Evolutionary conservation across 2,888 invertebrate genomes (phyloP), one percentile per base, ranked within the genome.

Genomic region (Malthinus flaveolus): DNA sequence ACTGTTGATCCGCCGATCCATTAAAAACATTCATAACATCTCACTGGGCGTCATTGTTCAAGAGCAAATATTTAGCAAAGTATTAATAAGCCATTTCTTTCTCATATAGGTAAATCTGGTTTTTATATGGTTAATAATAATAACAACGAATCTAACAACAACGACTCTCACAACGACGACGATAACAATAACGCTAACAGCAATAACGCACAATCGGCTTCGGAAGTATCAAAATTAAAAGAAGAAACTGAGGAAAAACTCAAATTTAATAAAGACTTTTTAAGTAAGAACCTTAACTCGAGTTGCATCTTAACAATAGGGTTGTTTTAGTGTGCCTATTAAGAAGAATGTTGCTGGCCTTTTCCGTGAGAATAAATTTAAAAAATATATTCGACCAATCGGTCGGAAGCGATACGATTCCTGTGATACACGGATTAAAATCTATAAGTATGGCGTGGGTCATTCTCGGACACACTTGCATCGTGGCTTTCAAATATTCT

Each of bases 401-500:
- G 3, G 90, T 92, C 44, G 89, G 91, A 7, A 83, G 87, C n/a
- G 91, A 91, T 74, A 91, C 90, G 0, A 85, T 92, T 61, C 85
- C 91, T 8, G 89, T 88, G 42, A 81, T 88, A 42, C 87, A 88
- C 66, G 83, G 84, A 0, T 71, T 88, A 60, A 84, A 85, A 71
- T 82, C 87, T 10, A 69, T 86, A 3, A 84, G 86, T 42, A 85
- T 89, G 61, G 78, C 87, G 44, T 87, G 88, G 84, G 82, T 89
- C 7, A 85, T 89, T 62, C 81, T 85, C 56, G 89, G 89, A 0
- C 89, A 89, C 73, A 88, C 89, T 0, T 89, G 89, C 73, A 90
- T 92, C 68, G 85, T 91, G 2, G 86, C 88, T 2, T 92, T 91
- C 76, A 91, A 92, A 81, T 92, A 91, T 73, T 88, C 91, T 74